These are phyloP conservation scores for Calliphora vicina DNA, from an alignment of 1,140 invertebrate genomes.

Conservation along the genomic window DNA sequence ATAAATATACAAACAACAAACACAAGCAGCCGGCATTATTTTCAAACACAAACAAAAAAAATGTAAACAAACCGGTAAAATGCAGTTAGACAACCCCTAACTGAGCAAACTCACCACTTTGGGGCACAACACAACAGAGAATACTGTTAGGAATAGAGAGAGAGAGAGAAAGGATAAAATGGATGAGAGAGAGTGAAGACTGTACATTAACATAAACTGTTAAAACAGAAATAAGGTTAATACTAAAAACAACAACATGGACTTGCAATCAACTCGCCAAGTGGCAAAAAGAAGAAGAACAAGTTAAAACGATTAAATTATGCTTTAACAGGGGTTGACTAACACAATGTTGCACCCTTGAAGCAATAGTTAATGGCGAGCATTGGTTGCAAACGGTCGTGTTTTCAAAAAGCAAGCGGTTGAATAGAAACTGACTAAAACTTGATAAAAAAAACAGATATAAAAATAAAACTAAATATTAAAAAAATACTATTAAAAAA, in stretches of 20 bases:
- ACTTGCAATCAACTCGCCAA: background rate
- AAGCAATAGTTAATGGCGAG: conserved; percentile 60
- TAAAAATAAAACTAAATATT: conserved; percentile 5
- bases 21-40: background rate
- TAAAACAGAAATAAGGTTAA: background rate
- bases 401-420: conserved; percentile 40
- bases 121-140: background rate
- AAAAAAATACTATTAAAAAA: background rate
- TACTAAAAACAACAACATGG: background rate
- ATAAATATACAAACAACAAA: background rate
- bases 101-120: conserved; percentile 7
- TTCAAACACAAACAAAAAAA: background rate
- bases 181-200: background rate
- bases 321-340: conserved; percentile 43
- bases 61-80: conserved; percentile 32
- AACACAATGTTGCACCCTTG: conserved; percentile 45
- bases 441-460: background rate
- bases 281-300: background rate
- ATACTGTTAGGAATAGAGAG: background rate
- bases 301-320: conserved; percentile 27
- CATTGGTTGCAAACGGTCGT: conserved; percentile 61
- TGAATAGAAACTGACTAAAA: background rate
- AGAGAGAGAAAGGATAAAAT: background rate
- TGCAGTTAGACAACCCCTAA: background rate
- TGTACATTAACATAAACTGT: background rate